These are phyloP conservation scores for Sandelia bainsii DNA, from an alignment of 2,797 vertebrate genomes.

Conservation along the genomic window DNA sequence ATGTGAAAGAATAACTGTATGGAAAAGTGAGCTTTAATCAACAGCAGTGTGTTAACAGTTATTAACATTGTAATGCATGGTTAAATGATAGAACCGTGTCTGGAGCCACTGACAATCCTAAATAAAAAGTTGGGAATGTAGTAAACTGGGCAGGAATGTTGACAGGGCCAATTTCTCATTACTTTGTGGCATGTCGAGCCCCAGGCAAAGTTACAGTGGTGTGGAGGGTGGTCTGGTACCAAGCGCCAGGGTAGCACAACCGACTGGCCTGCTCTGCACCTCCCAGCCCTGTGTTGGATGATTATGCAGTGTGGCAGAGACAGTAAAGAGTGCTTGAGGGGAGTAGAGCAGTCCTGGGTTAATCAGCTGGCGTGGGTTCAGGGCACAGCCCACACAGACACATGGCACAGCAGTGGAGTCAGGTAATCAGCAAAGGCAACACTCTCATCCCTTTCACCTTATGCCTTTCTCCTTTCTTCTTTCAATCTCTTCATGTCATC, in stretches of 20 bases:
- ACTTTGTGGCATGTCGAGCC: conserved; percentile 60
- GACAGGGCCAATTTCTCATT: conserved; percentile 78
- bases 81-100: conserved; percentile 41
- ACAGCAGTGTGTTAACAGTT: conserved; percentile 46
- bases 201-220: conserved; percentile 57
- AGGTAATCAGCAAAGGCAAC: conserved; percentile 90
- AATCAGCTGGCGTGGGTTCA: conserved; percentile 92
- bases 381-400: conserved; percentile 91
- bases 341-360: conserved; percentile 83
- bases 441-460: conserved; percentile 81
- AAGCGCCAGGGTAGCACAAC: conserved; percentile 76
- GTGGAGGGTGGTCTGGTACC: conserved; percentile 75
- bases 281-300: conserved; percentile 68
- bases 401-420: conserved; percentile 88
- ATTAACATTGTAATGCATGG: conserved; percentile 21
- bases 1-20: conserved; percentile 25
- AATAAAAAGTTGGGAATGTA: conserved; percentile 80
- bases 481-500: conserved; percentile 22
- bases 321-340: conserved; percentile 80
- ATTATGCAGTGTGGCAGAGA: conserved; percentile 79
- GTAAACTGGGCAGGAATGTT: conserved; percentile 78
- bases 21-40: conserved; percentile 54
- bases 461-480: conserved; percentile 51
- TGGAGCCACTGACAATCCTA: conserved; percentile 53
- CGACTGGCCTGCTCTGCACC: conserved; percentile 62